Percentiles rank a stretch among this genome's conserved stretches.
phyloP scores from a whole-genome alignment of 2,797 vertebrate genomes.

The Acomys russatus region DNA sequence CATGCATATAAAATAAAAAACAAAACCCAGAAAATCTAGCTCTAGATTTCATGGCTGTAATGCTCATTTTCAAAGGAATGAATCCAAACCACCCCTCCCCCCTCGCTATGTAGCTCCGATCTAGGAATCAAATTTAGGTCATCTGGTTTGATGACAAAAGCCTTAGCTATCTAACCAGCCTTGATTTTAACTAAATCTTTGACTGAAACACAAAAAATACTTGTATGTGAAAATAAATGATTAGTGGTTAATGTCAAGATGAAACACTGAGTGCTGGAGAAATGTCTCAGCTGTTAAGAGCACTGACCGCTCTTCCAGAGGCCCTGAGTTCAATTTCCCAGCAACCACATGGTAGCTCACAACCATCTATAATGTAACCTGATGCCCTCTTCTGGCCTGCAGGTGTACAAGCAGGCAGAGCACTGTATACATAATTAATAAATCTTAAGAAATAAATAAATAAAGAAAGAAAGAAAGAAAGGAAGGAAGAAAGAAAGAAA shows the following conservation, averaged over 20 bases:
- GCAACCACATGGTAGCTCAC: not conserved
- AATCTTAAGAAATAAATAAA: too few species aligned
- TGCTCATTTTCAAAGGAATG: conserved; percentile 47
- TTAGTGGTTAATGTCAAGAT: conserved; percentile 34
- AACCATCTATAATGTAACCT: too few species aligned
- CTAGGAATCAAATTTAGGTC: not conserved
- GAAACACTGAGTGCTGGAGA: not conserved
- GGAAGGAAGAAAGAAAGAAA: too few species aligned
- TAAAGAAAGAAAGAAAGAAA: too few species aligned
- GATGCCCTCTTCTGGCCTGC: too few species aligned
- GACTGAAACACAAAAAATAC: not conserved
- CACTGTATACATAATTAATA: too few species aligned
- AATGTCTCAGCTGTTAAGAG: too few species aligned
- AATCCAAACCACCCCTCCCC: not conserved
- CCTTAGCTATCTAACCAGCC: not conserved
- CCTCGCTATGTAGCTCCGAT: not conserved
- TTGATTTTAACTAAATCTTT: not conserved
- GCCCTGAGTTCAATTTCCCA: not conserved
- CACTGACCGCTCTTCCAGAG: not conserved
- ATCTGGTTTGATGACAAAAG: not conserved
- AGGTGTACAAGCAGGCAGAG: too few species aligned
- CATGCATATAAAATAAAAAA: not conserved
- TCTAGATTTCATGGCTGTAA: not conserved
- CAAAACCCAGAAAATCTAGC: not conserved
- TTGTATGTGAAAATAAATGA: conserved; percentile 39